Base-by-base conservation (phyloP, 2,888 invertebrate species). In the Rhagonycha fulva region DNA sequence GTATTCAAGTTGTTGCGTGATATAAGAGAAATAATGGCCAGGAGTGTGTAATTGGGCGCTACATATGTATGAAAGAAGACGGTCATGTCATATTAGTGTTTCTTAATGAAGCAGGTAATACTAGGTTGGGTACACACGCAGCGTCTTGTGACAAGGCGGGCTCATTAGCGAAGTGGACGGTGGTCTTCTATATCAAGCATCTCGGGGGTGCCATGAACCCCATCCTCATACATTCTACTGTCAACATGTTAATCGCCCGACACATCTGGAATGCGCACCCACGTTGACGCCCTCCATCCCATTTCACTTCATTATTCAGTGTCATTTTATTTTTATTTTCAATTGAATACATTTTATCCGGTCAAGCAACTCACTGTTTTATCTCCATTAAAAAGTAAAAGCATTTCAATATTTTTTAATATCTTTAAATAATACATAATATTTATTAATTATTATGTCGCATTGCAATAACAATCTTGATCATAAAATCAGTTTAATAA, bases 81-180 rank as follows among this genome's bases (percentile, higher is more conserved):
- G 86, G 87, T 87, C 87, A 86, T 87, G 86, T 87, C 87, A 86
- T 87, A 87, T 87, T 87, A 87, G 87, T 82, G 82, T 82, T 81
- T 82, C 83, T 85, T 87, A 87, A 87, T 87, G 87, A 87, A 87
- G 85, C 86, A 85, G 84, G 84, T 86, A 86, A 84, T 85, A 84
- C 84, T 82, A 82, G 83, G 81, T 83, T 82, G 78, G 78, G 80
- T 47, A 47, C 47, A 83, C 83, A 84, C 84, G 84, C 84, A 84
- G 80, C 77, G n/a, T 47, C 47, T 80, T 81, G 82, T 82, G 81
- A 80, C 81, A 81, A 82, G 82, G 81, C 82, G 81, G 80, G 80
- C 83, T 82, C 82, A 83, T 83, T 83, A 83, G 81, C 79, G 80
- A 71, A 72, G 75, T 73, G 80, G 76, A 78, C 76, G 81, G 81